Evolutionary conservation across 64 coral and sea anemone species (phyloP).

Genomic region (Montipora cactus): DNA sequence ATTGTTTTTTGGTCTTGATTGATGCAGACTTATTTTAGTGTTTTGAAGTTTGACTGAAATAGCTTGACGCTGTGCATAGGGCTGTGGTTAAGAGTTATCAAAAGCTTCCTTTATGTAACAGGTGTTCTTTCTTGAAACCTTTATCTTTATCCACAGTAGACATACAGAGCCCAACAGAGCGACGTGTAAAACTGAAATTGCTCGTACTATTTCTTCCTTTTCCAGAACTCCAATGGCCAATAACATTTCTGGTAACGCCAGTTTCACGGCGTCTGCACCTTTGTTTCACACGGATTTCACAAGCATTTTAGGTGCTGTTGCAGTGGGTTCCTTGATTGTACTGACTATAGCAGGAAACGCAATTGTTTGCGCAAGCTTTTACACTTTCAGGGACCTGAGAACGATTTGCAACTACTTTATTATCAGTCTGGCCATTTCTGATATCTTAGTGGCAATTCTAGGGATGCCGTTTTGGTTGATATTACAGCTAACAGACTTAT

Average conservation of each 20-base stretch:
- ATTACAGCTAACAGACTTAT: constrained; percentile 75
- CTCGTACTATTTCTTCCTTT: not conserved
- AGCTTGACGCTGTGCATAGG: too few relatives aligned
- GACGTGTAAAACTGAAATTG: not conserved
- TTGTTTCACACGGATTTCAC: constrained; percentile 22
- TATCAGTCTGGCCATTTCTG: constrained; percentile 77
- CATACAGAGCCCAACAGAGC: too few relatives aligned
- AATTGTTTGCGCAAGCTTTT: constrained; percentile 89
- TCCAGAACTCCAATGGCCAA: not conserved
- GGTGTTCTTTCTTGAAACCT: too few relatives aligned
- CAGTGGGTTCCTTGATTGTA: constrained; percentile 72
- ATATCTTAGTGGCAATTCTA: constrained; percentile 83
- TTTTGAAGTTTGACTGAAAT: too few relatives aligned
- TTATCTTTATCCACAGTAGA: too few relatives aligned
- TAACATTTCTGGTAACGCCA: constrained; percentile 21
- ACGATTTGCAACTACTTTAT: constrained; percentile 95
- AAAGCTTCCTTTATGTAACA: too few relatives aligned
- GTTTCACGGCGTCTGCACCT: not conserved
- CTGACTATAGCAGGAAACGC: constrained; percentile 74
- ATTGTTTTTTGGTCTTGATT: too few relatives aligned
- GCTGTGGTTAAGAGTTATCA: too few relatives aligned
- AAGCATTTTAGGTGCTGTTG: constrained; percentile 67
- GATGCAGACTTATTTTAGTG: too few relatives aligned
- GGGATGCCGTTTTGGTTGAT: constrained; percentile 93
- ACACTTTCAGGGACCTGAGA: constrained; percentile 75